Evolutionary conservation across 2,888 invertebrate genomes (phyloP), one percentile per base, ranked within the genome.

Genomic region (Melipona bicolor): DNA sequence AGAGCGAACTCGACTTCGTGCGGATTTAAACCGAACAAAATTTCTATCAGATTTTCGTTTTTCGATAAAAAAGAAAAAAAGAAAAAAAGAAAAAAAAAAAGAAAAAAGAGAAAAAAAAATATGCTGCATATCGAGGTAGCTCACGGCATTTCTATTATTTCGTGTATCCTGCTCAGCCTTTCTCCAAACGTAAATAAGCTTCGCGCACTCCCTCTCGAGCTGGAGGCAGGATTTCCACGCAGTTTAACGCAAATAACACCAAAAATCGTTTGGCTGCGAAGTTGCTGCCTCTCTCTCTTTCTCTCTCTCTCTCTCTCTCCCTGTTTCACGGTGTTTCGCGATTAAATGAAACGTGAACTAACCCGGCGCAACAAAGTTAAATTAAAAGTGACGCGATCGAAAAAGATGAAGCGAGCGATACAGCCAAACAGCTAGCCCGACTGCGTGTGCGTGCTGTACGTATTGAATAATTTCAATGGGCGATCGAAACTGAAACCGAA

Each of bases 291-390:
- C 61, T 68, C 50, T 49, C 15, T 21, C 49, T 17, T 27, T 2
- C 52, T 27, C 61, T 68, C 50, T 49, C 15, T 21, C 49, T 32
- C 52, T 27, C 61, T 68, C 50, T 49, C 15, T 21, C 49, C 17
- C 49, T 4, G 32, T 15, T 15, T 36, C 24, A 24, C 61, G 21
- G 56, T 36, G 24, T 70, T 70, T 43, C 43, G 13, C 61, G 49
- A 56, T 36, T 49, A 49, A 72, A 72, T 49, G 72, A 27, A 72
- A 72, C 59, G 54, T 50, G 27, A 72, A 72, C 64, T 27, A 64
- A 64, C 43, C 6, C n/a, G 9, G 49, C 24, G 32, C 17, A 15
- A 27, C 27, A 54, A n/a, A 50, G 71, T 77, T 27, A 17, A 54
- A 54, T 24, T 24, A 49, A n/a, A 65, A 73, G 50, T 19, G 19